Evolutionary conservation across 2,888 invertebrate species (phyloP), one percentile per base, ranked within the genome.

Genomic region (Drosophila dives): DNA sequence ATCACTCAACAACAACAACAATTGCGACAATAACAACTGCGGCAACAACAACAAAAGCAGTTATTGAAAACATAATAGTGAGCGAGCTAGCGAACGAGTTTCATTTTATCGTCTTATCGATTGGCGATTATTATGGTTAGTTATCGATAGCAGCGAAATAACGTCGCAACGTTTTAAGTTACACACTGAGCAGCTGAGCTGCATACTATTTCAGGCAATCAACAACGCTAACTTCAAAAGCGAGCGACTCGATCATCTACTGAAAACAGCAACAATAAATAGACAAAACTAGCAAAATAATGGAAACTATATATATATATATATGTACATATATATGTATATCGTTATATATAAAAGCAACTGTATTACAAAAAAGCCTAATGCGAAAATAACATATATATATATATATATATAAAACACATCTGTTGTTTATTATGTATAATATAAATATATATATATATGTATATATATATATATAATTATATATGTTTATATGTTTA

Each of bases 181-280:
- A 77, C 81, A 60, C 63, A 78, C 78, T 78, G 78, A 78, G 78
- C 78, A 78, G 78, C 78, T 40, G 64, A 78, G 78, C 78, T 78
- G 78, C 78, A 72, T 69, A 83, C 71, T 88, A 78, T 64, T 70
- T 81, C 56, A 86, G 83, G 83, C 83, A 83, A 88, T 83, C 83
- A 88, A 78, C 59, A 77, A 66, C 70, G 86, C 84, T 66, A 66
- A 61, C 83, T 83, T 89, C 38, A 75, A 89, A 88, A 89, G 83
- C 64, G 71, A 54, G 72, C 71, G 71, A 66, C 33, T 55, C 49
- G 67, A 51, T 67, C 77, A 81, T 64, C 64, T 60, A 81, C 72
- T 63, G 65, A 63, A 60, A 36, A 74, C 68, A 59, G 64, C 63
- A 81, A 77, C 60, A 71, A 76, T 65, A 58, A 56, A 62, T 55